A percentile compares a stretch with the other conserved stretches of the same genome.
These are phyloP conservation scores for Otolemur crassicaudatus DNA, from an alignment of 2,797 vertebrate species.

Conservation along the genomic window DNA sequence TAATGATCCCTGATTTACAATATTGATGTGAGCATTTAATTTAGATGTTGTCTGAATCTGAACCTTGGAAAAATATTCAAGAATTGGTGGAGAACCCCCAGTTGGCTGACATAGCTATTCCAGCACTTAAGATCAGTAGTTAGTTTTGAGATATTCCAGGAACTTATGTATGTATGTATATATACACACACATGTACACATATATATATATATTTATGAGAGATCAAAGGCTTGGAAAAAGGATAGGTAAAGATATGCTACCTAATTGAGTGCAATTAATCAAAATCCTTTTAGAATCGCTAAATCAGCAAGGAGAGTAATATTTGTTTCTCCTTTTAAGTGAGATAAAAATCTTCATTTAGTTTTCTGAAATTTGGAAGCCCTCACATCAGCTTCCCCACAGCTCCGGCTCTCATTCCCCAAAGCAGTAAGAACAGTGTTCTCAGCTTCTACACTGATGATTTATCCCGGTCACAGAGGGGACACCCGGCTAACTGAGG, in stretches of 20 bases:
- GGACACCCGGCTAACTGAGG: constrained; percentile 87
- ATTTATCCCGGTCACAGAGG: constrained; percentile 87
- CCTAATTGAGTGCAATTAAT: constrained; percentile 58
- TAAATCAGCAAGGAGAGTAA: not conserved
- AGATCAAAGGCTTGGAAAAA: constrained; percentile 18
- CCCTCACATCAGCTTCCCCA: constrained; percentile 4
- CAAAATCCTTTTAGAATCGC: constrained; percentile 46
- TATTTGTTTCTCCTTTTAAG: constrained; percentile 45
- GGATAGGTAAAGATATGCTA: constrained; percentile 34
- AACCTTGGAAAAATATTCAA: constrained; percentile 29
- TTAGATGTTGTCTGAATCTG: not conserved
- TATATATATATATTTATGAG: not conserved
- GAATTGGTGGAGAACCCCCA: not conserved
- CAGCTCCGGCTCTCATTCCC: constrained; percentile 54
- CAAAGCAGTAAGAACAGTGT: constrained; percentile 68
- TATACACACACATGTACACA: not conserved
- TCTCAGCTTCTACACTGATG: constrained; percentile 75
- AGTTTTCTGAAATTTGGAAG: constrained; percentile 34
- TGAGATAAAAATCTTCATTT: constrained; percentile 58
- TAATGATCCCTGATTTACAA: not conserved
- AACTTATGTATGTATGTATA: not conserved
- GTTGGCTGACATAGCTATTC: not conserved
- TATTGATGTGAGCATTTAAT: not conserved
- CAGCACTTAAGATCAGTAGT: constrained; percentile 28
- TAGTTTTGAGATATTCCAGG: not conserved